Conservation (phyloP, 2,797 vertebrate species). For the Menidia menidia region DNA sequence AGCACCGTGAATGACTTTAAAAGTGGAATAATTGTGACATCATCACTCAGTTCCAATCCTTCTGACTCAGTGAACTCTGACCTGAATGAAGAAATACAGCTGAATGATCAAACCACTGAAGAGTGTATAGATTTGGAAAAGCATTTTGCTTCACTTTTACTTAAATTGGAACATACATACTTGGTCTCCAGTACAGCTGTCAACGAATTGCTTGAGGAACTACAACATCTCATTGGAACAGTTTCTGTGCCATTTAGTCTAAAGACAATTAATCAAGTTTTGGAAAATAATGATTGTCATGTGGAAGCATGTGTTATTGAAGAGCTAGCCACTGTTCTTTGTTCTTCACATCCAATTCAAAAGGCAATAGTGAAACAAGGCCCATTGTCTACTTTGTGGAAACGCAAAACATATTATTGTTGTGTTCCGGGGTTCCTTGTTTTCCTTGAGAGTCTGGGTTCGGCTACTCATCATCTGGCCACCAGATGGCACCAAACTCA, state of each 20-base stretch:
- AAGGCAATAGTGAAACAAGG: constrained; percentile 11
- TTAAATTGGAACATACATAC: constrained; percentile 28
- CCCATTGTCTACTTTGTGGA: constrained; percentile 9
- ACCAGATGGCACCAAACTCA: too few relatives aligned
- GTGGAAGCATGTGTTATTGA: constrained; percentile 26
- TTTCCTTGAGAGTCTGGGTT: too few relatives aligned
- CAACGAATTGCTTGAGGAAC: constrained; percentile 23
- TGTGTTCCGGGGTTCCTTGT: too few relatives aligned
- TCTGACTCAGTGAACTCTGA: constrained; percentile 13
- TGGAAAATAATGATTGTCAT: constrained; percentile 27
- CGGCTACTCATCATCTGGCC: too few relatives aligned
- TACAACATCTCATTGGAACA: constrained; percentile 19
- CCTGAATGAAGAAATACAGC: constrained; percentile 24
- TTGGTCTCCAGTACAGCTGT: constrained; percentile 19
- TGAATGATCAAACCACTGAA: constrained; percentile 6
- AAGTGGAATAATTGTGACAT: constrained; percentile 33
- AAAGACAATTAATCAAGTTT: constrained; percentile 6
- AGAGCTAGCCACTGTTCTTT: constrained; percentile 13
- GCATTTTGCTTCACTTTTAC: constrained; percentile 28
- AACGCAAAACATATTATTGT: constrained; percentile 3
- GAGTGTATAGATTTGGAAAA: constrained; percentile 25
- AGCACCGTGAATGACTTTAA: constrained; percentile 29
- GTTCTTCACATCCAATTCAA: constrained; percentile 23
- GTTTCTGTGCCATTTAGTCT: constrained; percentile 3
- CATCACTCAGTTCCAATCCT: constrained; percentile 26